Conservation (phyloP, 2,113 vertebrate genomes). For the Eubucco bourcierii region DNA sequence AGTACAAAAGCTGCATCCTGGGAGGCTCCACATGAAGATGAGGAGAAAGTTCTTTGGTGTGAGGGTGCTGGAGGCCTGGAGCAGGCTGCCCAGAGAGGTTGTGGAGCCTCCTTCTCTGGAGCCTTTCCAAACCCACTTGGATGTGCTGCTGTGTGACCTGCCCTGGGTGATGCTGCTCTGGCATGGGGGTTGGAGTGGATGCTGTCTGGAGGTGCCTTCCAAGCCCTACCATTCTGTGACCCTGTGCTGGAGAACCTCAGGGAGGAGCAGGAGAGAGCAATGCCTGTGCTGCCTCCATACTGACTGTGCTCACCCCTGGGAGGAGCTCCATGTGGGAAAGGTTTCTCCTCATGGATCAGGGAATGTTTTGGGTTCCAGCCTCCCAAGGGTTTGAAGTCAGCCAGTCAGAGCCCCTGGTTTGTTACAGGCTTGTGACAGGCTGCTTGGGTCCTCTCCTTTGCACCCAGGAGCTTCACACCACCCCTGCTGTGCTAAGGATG, state of each 20-base stretch:
- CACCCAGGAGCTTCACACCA: neutral
- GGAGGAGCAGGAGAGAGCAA: neutral
- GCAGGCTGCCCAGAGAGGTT: too few species aligned
- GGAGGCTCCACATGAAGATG: too few species aligned
- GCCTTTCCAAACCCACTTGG: too few species aligned
- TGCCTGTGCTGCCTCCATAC: neutral
- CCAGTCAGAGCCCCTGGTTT: neutral
- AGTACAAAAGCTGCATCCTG: too few species aligned
- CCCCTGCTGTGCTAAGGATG: accelerated
- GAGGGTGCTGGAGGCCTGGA: too few species aligned
- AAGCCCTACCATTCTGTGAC: too few species aligned
- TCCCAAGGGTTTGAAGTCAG: neutral
- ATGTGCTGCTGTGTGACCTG: too few species aligned
- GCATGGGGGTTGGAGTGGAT: too few species aligned
- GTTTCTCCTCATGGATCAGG: neutral
- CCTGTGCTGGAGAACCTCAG: neutral
- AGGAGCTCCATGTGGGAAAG: neutral
- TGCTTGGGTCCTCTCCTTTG: neutral
- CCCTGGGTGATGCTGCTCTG: too few species aligned
- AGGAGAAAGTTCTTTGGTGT: too few species aligned
- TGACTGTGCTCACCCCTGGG: neutral
- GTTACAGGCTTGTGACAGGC: neutral
- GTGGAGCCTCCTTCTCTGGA: too few species aligned
- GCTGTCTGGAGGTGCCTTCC: too few species aligned
- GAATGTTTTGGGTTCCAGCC: neutral